These are phyloP conservation scores for Ruditapes philippinarum DNA, from an alignment of 1,140 invertebrate species.

Conservation along the genomic window DNA sequence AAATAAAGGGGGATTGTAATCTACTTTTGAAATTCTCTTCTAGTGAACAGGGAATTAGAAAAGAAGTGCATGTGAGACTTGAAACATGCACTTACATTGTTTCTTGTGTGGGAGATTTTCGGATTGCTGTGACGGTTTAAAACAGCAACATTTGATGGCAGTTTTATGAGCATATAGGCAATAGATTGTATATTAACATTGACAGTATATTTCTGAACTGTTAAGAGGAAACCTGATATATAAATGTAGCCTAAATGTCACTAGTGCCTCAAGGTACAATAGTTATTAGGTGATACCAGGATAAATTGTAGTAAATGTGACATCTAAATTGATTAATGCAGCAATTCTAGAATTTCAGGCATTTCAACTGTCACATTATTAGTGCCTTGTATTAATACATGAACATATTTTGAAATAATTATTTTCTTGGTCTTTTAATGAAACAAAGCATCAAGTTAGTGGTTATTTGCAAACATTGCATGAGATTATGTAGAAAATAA, in stretches of 20 bases:
- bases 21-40: not conserved
- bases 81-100: not conserved
- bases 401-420: too few species aligned
- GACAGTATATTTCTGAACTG: not conserved
- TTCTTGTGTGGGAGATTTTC: not conserved
- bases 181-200: not conserved
- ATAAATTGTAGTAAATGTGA: not conserved
- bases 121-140: not conserved
- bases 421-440: too few species aligned
- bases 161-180: too few species aligned
- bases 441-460: too few species aligned
- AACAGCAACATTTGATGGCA: not conserved
- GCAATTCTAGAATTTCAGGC: too few species aligned
- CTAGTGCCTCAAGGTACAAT: not conserved
- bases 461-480: too few species aligned
- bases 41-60: not conserved
- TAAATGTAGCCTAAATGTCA: not conserved
- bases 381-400: too few species aligned
- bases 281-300: not conserved
- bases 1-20: not conserved
- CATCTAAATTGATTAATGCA: slow-evolving; percentile 16
- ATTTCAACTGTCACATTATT: too few species aligned
- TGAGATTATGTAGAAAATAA: too few species aligned
- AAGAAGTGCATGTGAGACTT: not conserved
- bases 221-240: not conserved